Evolutionary conservation across 2,113 vertebrate species (phyloP).

Genomic region (Tragelaphus buxtoni): DNA sequence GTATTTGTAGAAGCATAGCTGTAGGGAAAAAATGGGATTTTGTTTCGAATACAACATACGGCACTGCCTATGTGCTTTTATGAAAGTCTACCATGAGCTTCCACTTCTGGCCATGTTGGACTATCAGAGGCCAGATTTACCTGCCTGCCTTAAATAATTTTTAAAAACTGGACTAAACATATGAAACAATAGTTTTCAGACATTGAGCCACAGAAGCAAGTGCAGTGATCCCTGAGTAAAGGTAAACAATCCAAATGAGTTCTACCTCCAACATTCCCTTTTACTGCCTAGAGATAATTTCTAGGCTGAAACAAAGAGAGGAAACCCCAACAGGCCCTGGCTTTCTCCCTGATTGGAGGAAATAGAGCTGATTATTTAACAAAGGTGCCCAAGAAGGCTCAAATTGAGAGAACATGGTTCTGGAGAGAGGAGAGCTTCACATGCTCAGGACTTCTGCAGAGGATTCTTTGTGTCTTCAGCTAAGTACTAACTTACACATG

Average conservation of each 20-base stretch:
- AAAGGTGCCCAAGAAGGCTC: background rate
- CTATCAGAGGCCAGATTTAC: background rate
- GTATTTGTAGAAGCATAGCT: background rate
- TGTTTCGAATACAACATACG: background rate
- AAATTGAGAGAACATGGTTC: background rate
- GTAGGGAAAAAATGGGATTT: slow-evolving; percentile 1
- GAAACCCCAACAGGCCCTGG: background rate
- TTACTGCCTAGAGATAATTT: background rate
- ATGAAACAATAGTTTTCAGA: background rate
- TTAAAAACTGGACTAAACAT: background rate
- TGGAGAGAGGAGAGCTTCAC: background rate
- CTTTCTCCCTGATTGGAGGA: background rate
- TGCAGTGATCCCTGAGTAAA: background rate
- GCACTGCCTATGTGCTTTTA: background rate
- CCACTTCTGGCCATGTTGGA: background rate
- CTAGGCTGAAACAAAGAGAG: background rate
- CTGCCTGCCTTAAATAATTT: background rate
- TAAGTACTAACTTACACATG: background rate
- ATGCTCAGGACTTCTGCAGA: background rate
- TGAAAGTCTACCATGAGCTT: background rate
- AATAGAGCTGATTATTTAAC: background rate
- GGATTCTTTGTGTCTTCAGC: background rate
- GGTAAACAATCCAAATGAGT: background rate
- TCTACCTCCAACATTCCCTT: background rate
- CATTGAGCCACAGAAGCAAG: background rate